phyloP scores from a whole-genome alignment of 1,140 invertebrate species.

The Ephestia elutella region DNA sequence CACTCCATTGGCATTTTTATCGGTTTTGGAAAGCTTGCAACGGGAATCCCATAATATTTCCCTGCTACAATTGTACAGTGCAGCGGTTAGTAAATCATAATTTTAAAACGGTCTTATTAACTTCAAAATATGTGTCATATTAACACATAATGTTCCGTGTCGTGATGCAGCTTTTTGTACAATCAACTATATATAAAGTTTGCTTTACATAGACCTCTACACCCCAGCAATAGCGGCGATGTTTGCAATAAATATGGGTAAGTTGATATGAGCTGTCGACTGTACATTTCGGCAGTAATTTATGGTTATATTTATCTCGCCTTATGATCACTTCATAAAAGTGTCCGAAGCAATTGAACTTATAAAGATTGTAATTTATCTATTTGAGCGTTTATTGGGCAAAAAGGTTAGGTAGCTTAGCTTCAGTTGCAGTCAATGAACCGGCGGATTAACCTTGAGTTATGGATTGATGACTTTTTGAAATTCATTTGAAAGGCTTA shows the following conservation, averaged over 20 bases:
- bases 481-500: too few relatives aligned
- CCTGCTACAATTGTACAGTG: neutral
- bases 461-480: too few relatives aligned
- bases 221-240: too few relatives aligned
- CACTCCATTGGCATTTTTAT: neutral
- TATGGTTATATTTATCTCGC: neutral
- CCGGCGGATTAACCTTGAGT: neutral
- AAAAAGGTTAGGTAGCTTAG: neutral
- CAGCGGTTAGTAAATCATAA: neutral
- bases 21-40: neutral
- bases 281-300: constrained; percentile 2
- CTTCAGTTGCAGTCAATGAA: neutral
- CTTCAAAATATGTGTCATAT: neutral
- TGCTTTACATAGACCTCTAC: too few relatives aligned
- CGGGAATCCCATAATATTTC: too few relatives aligned
- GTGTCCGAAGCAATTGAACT: neutral
- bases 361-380: neutral
- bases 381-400: neutral
- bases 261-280: neutral
- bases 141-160: too few relatives aligned
- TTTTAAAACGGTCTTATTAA: neutral
- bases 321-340: neutral
- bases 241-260: neutral
- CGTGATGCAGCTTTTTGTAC: too few relatives aligned
- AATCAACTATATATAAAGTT: too few relatives aligned